Percentiles rank a stretch among this genome's conserved stretches.
These are phyloP conservation scores for Lophotis ruficrista DNA, from an alignment of 2,113 vertebrate species.

Conservation along the genomic window DNA sequence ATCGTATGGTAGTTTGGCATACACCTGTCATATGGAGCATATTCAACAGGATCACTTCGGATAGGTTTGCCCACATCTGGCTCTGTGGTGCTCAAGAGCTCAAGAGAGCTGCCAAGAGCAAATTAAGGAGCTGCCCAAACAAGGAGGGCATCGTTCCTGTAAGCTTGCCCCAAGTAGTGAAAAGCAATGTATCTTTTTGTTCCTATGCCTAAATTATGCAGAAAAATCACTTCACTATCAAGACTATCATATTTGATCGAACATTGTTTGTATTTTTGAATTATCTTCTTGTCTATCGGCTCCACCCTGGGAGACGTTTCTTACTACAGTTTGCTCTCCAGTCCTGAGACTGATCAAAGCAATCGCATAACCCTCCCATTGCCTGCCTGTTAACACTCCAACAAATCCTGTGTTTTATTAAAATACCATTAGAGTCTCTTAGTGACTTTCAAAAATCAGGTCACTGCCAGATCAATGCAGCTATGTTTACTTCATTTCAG, in stretches of 20 bases:
- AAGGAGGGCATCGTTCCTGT: not conserved
- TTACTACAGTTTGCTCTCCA: not conserved
- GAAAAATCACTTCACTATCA: not conserved
- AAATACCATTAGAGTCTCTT: slow-evolving; percentile 13
- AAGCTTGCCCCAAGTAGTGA: not conserved
- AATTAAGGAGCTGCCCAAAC: not conserved
- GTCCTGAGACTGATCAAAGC: not conserved
- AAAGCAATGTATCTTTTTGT: not conserved
- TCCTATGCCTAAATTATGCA: not conserved
- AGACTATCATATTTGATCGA: not conserved
- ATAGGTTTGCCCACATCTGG: not conserved
- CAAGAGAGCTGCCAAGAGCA: not conserved
- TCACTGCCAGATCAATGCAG: slow-evolving; percentile 35
- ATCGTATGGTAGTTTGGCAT: not conserved
- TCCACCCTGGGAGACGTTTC: not conserved
- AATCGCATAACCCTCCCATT: not conserved
- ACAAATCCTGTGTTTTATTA: slow-evolving; percentile 18
- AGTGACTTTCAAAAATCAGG: slow-evolving; percentile 41
- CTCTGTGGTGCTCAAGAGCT: not conserved
- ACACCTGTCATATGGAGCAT: not conserved
- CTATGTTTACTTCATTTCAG: slow-evolving; percentile 25
- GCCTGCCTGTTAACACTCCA: not conserved
- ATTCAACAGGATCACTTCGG: not conserved
- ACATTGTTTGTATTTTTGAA: not conserved
- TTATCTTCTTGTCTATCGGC: not conserved